These are phyloP conservation scores for Dasyprocta punctata DNA, from an alignment of 2,113 vertebrate species.

Conservation along the genomic window DNA sequence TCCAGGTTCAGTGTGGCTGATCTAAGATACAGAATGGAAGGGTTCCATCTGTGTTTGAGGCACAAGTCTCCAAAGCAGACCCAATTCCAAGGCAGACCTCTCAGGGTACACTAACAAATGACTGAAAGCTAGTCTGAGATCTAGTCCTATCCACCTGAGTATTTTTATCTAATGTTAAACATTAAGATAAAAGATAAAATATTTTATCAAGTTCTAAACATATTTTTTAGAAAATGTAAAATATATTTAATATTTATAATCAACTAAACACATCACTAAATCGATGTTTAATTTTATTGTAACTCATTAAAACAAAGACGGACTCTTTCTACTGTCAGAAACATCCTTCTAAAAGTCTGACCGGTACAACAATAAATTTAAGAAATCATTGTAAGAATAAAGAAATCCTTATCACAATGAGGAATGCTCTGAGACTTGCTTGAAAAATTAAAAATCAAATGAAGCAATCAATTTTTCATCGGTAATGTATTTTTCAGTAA, in stretches of 20 bases:
- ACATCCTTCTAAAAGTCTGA: conserved; percentile 19
- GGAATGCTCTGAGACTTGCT: neutral
- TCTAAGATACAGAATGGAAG: conserved; percentile 13
- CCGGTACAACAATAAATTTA: neutral
- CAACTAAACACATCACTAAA: conserved; percentile 32
- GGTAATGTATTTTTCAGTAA: conserved; percentile 47
- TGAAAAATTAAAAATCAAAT: conserved; percentile 46
- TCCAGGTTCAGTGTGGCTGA: conserved; percentile 49
- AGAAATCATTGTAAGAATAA: neutral
- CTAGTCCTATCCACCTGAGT: neutral
- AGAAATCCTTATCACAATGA: conserved; percentile 31
- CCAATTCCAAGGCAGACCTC: conserved; percentile 7
- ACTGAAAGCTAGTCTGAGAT: neutral
- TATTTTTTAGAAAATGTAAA: conserved; percentile 19
- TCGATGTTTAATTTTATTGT: neutral
- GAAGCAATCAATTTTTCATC: conserved; percentile 46
- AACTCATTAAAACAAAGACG: conserved; percentile 41
- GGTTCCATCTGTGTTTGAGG: neutral
- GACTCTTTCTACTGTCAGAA: conserved; percentile 44
- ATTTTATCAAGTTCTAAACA: conserved; percentile 48
- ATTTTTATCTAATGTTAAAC: conserved; percentile 19
- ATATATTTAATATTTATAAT: conserved; percentile 24
- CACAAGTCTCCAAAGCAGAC: neutral
- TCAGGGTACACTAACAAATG: neutral
- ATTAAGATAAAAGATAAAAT: neutral